Base-by-base conservation (phyloP, 2,113 vertebrate species). In the Corynorhinus townsendii region DNA sequence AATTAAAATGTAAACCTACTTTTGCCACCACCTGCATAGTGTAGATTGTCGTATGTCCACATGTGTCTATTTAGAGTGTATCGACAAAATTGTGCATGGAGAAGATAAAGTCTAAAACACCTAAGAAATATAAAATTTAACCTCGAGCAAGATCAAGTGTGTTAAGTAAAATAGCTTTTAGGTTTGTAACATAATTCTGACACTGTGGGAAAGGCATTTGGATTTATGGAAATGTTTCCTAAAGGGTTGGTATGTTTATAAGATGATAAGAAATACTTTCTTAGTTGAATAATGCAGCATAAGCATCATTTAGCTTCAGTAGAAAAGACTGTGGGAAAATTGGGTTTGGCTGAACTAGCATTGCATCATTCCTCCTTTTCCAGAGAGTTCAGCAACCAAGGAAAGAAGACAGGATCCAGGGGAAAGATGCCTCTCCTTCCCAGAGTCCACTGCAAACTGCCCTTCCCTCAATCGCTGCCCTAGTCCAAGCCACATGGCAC, bases 101-200 rank as follows among this genome's bases (percentile, higher is more conserved):
- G 49, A 85, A 52, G 35, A 76, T 59, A 81, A 88, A 71, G 33
- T 85, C n/a, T 33, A 14, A 86, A 79, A 62, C 10, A 52, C 33
- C 15, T 75, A 86, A 73, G 85, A 40, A 49, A 7, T 62, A 49
- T 43, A 30, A 81, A 93, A 91, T 47, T 5, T 47, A 88, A 89
- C 15, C 2, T 89, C 22, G 68, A 24, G 26, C 84, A 95, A 68
- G 83, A 68, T 71, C 17, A 71, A 40, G 11, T 82, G 11, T 81
- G 62, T 20, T 43, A 89, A 69, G 8, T 85, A 75, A 87, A 95
- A 91, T 66, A 86, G 66, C 45, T 85, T 92, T 86, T 52, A 90
- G 54, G 30, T 80, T 93, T 95, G 8, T 49, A 71, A 96, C 4
- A 22, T 80, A 93, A 90, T 90, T 90, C 19, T 85, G 64, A 89